These are phyloP conservation scores for Heterocephalus glaber DNA, from an alignment of 2,113 vertebrate species.

Conservation along the genomic window DNA sequence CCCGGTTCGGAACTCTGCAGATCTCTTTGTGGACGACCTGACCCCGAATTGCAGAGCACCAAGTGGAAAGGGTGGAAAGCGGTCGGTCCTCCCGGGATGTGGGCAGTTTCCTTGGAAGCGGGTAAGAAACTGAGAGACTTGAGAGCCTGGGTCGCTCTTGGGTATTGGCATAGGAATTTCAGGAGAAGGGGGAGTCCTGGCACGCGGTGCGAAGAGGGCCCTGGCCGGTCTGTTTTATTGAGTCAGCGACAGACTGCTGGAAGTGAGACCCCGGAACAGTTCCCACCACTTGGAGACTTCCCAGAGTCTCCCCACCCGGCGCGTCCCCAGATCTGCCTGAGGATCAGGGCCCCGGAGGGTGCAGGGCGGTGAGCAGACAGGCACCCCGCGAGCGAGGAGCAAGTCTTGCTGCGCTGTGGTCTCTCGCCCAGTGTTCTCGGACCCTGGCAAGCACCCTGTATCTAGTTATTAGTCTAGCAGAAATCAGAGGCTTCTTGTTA, in stretches of 20 bases:
- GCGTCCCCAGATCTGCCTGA: not conserved
- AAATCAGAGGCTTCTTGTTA: not conserved
- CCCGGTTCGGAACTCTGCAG: not conserved
- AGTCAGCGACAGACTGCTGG: not conserved
- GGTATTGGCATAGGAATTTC: not conserved
- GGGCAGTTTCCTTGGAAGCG: not conserved
- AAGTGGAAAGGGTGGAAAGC: not conserved
- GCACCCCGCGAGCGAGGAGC: not conserved
- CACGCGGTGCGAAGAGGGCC: not conserved
- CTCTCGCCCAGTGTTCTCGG: not conserved
- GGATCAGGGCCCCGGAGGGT: not conserved
- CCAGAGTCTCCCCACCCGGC: not conserved
- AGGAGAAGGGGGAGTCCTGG: no score
- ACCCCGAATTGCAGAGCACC: not conserved
- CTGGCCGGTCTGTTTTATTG: not conserved
- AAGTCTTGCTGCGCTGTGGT: accelerated
- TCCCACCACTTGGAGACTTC: not conserved
- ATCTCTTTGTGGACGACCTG: not conserved
- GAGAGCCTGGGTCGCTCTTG: not conserved
- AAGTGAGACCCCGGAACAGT: not conserved
- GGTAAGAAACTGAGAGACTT: not conserved
- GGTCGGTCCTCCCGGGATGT: not conserved
- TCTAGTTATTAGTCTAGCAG: not conserved
- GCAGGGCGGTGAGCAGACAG: not conserved
- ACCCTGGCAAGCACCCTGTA: not conserved